phyloP scores from a whole-genome alignment of 2,888 invertebrate species.

The Aphelenchoides bicaudatus region DNA sequence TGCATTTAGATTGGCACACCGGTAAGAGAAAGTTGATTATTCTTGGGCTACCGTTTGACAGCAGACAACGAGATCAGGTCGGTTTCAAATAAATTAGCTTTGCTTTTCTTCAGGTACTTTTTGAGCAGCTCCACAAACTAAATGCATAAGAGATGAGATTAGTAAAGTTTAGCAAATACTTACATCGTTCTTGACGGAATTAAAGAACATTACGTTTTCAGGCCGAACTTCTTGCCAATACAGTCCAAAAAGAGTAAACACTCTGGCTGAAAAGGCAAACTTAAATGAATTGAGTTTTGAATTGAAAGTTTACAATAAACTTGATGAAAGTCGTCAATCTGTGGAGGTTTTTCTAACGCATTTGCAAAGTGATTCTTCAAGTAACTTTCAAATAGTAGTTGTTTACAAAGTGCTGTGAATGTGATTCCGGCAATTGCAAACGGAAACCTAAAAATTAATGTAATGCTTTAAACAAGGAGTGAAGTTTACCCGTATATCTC shows the following conservation, averaged over 20 bases:
- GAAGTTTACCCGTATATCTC: constrained; percentile 35
- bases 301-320: constrained; percentile 71
- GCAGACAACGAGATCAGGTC: neutral
- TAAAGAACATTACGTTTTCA: constrained; percentile 90
- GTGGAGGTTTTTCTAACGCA: constrained; percentile 64
- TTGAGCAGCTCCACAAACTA: constrained; percentile 5
- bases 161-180: too few relatives aligned
- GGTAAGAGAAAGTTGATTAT: too few relatives aligned
- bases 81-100: neutral
- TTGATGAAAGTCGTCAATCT: constrained; percentile 74
- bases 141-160: too few relatives aligned
- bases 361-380: constrained; percentile 90
- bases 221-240: constrained; percentile 90
- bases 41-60: neutral
- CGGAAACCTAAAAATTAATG: constrained; percentile 60
- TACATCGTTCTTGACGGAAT: constrained; percentile 78
- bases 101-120: constrained; percentile 7
- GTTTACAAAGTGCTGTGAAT: constrained; percentile 82
- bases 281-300: too few relatives aligned
- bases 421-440: constrained; percentile 77
- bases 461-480: neutral
- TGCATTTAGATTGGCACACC: too few relatives aligned
- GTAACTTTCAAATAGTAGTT: constrained; percentile 74
- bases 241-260: constrained; percentile 88
- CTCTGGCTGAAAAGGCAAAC: constrained; percentile 67